phyloP scores from a whole-genome alignment of 2,797 vertebrate genomes.

The Parambassis ranga region DNA sequence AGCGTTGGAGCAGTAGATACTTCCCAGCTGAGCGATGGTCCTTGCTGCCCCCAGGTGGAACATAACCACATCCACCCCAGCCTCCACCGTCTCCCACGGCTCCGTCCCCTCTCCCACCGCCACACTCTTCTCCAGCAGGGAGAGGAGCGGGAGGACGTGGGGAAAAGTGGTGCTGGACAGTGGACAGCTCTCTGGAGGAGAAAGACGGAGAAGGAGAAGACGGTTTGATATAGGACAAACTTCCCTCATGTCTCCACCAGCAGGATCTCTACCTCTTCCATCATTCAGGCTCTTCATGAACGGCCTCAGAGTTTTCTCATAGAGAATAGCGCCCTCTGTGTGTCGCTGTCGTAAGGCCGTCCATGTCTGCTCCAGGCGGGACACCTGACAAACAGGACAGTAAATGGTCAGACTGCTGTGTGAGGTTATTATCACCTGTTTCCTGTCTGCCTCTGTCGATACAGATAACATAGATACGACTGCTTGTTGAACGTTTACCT shows the following conservation, averaged over 20 bases:
- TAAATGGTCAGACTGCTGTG: too few species aligned
- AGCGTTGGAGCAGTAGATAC: conserved; percentile 87
- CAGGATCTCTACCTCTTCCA: conserved; percentile 84
- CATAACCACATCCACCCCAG: conserved; percentile 88
- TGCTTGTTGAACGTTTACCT: conserved; percentile 77
- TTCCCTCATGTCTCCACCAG: neutral
- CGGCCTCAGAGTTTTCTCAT: conserved; percentile 92
- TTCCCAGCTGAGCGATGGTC: conserved; percentile 86
- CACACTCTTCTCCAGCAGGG: conserved; percentile 85
- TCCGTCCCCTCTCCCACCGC: conserved; percentile 80
- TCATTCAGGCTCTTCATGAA: conserved; percentile 92
- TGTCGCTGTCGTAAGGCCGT: conserved; percentile 87
- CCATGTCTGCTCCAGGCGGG: conserved; percentile 93
- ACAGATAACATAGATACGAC: neutral
- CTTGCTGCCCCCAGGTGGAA: conserved; percentile 90
- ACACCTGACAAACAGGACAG: conserved; percentile 77
- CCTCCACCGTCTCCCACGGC: conserved; percentile 87
- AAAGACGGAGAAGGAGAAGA: neutral
- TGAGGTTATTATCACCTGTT: neutral
- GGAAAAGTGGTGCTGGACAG: conserved; percentile 89
- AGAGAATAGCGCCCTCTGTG: conserved; percentile 93
- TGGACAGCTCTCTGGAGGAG: conserved; percentile 80
- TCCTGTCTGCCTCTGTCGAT: neutral
- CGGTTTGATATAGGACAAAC: neutral
- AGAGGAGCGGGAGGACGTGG: conserved; percentile 89